Evolutionary conservation across 2,797 vertebrate species (phyloP).

Genomic region (Crax fasciolata): DNA sequence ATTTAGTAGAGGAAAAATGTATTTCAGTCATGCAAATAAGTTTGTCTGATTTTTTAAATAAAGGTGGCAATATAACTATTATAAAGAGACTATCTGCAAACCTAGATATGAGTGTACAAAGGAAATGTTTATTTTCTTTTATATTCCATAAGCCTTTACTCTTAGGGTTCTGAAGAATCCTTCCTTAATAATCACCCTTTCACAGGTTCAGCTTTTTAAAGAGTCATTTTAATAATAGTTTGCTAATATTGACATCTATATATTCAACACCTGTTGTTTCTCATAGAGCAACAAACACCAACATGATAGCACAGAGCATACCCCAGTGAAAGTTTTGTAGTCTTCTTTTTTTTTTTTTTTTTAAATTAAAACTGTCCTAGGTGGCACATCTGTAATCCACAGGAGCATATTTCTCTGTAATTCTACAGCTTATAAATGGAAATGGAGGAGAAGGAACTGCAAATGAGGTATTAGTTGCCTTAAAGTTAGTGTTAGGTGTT

Average conservation of each 20-base stretch:
- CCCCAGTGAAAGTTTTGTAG: neutral
- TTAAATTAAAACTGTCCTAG: neutral
- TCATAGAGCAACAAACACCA: neutral
- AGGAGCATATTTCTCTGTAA: neutral
- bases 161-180: neutral
- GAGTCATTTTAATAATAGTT: neutral
- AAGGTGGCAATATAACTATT: constrained; percentile 2
- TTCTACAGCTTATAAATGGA: neutral
- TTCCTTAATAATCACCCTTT: neutral
- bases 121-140: constrained; percentile 36
- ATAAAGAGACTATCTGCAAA: neutral
- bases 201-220: neutral
- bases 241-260: neutral
- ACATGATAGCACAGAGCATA: neutral
- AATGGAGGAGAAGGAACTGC: neutral
- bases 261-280: neutral
- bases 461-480: constrained; percentile 25
- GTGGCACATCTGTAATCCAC: neutral
- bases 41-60: constrained; percentile 21
- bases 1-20: constrained; percentile 47
- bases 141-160: neutral
- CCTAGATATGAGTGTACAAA: neutral
- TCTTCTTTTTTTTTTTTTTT: neutral
- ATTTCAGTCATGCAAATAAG: constrained; percentile 54
- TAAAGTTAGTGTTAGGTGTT: neutral